phyloP scores from a whole-genome alignment of 92 coral and sea anemone genomes.

The Virgularia gustaviana region DNA sequence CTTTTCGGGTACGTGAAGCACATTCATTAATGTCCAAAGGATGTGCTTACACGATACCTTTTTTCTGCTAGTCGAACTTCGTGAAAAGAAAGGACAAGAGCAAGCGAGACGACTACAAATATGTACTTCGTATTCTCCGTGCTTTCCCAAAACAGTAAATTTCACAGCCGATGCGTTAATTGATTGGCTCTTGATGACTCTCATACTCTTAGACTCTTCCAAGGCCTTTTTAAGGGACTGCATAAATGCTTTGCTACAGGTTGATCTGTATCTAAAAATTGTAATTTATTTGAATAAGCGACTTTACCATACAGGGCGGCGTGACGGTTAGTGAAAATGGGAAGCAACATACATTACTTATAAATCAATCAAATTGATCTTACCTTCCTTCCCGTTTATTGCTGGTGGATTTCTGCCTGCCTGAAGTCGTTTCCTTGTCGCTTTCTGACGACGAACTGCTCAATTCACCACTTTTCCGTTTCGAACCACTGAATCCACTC shows the following conservation, averaged over 20 bases:
- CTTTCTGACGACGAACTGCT: background rate
- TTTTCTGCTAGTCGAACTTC: background rate
- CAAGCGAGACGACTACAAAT: background rate
- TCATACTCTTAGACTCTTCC: background rate
- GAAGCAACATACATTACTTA: no score
- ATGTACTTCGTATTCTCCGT: background rate
- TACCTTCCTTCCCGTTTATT: background rate
- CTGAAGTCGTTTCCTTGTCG: background rate
- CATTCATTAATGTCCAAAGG: conserved; percentile 12
- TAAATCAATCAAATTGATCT: no score
- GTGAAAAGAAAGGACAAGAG: conserved; percentile 10
- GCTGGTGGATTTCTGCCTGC: background rate
- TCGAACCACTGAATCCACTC: background rate
- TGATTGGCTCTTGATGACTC: background rate
- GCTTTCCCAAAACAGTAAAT: conserved; percentile 2
- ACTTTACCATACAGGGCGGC: background rate
- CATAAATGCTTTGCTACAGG: background rate
- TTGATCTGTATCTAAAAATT: background rate
- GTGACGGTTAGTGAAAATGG: background rate
- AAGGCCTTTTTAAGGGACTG: conserved; percentile 8
- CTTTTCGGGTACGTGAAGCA: background rate
- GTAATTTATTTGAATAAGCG: background rate
- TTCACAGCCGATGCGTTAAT: background rate
- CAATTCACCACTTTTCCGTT: background rate
- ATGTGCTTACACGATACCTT: conserved; percentile 9